Evolutionary conservation across 2,113 vertebrate species (phyloP).

Genomic region (Erythrocebus patas): DNA sequence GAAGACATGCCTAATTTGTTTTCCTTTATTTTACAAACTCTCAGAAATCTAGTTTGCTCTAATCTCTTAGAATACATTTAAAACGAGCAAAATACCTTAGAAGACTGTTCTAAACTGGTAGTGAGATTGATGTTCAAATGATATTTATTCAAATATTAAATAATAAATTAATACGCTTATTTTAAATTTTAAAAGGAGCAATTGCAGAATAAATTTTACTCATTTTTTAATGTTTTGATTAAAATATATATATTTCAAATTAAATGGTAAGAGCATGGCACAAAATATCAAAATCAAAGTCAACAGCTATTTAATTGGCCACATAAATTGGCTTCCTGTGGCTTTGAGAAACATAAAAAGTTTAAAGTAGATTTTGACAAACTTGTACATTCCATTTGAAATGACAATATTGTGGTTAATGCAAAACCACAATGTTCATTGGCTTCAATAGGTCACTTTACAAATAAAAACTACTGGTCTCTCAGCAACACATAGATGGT

Average conservation of each 20-base stretch:
- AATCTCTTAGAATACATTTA: background rate
- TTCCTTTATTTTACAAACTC: slow-evolving; percentile 6
- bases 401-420: slow-evolving; percentile 42
- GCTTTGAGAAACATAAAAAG: slow-evolving; percentile 37
- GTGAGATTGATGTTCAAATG: slow-evolving; percentile 5
- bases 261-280: background rate
- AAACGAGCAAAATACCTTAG: background rate
- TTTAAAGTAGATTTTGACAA: slow-evolving; percentile 34
- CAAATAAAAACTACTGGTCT: slow-evolving; percentile 68
- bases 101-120: background rate
- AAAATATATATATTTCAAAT: slow-evolving; percentile 2
- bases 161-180: background rate
- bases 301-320: background rate
- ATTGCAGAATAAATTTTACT: background rate
- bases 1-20: background rate
- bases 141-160: slow-evolving; percentile 41
- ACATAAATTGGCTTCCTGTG: background rate
- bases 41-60: background rate
- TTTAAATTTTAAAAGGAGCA: slow-evolving; percentile 48
- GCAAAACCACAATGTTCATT: slow-evolving; percentile 58
- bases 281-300: background rate
- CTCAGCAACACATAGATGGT: slow-evolving; percentile 39
- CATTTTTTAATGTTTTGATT: background rate
- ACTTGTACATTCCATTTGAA: slow-evolving; percentile 37
- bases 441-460: slow-evolving; percentile 61